These are phyloP conservation scores for Aurelia coerulea DNA, from an alignment of 30 jellyfish, hydroid and myxozoan genomes.

Conservation along the genomic window DNA sequence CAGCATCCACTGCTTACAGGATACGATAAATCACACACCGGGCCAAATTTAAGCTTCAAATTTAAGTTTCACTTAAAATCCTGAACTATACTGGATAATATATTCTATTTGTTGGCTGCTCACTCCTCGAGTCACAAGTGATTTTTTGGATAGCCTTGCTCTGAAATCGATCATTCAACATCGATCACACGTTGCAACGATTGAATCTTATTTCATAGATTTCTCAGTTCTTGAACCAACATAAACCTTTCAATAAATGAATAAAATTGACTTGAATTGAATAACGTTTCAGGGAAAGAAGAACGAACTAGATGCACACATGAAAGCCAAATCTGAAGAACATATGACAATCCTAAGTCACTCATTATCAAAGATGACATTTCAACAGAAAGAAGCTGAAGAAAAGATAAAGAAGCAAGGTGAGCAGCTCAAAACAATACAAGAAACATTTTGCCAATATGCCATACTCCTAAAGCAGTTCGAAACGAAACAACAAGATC, in stretches of 20 bases:
- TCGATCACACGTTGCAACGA: no score
- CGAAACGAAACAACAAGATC: conserved; percentile 41
- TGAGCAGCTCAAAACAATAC: conserved; percentile 45
- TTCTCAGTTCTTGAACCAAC: no score
- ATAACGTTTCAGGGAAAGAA: conserved; percentile 54
- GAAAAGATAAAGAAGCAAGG: conserved; percentile 38
- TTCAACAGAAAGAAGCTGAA: conserved; percentile 57
- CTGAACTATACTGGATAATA: no score
- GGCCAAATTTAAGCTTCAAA: no score
- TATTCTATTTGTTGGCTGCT: not conserved
- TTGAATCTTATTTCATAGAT: no score
- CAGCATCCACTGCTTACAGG: no score
- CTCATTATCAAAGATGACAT: conserved; percentile 64
- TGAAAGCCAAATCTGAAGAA: conserved; percentile 49
- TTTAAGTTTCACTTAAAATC: no score
- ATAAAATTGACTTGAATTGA: no score
- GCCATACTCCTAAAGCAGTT: conserved; percentile 46
- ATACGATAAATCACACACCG: no score
- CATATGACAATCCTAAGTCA: conserved; percentile 54
- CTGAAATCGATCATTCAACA: no score
- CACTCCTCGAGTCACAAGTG: not conserved
- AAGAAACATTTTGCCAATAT: conserved; percentile 57
- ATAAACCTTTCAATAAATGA: no score
- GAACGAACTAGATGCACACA: conserved; percentile 66
- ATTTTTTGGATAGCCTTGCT: no score